Evolutionary conservation across 2,113 vertebrate species (phyloP).

Genomic region (Shinisaurus crocodilurus): DNA sequence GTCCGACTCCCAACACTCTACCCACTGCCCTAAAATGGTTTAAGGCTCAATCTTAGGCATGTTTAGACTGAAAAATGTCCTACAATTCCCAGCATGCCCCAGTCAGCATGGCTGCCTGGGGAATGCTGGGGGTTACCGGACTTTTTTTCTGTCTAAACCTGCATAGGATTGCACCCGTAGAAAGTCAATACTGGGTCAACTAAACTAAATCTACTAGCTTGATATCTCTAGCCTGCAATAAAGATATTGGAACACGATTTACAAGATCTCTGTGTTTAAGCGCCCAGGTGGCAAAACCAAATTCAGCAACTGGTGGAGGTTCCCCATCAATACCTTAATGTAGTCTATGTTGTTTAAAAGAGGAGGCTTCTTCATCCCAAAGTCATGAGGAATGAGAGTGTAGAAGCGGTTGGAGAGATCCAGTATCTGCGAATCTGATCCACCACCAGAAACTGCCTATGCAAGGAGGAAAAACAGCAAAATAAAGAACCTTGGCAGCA

Average conservation of each 20-base stretch:
- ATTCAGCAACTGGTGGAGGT: not conserved
- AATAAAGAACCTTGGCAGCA: not conserved
- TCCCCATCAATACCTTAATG: slow-evolving; percentile 85
- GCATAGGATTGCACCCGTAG: too few relatives aligned
- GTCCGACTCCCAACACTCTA: not conserved
- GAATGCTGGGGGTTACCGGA: too few relatives aligned
- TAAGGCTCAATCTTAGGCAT: too few relatives aligned
- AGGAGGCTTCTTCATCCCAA: slow-evolving; percentile 98
- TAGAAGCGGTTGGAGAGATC: slow-evolving; percentile 98
- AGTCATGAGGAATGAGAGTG: slow-evolving; percentile 97
- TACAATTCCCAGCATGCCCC: too few relatives aligned
- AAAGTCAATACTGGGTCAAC: not conserved
- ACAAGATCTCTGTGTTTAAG: not conserved
- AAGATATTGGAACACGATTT: not conserved
- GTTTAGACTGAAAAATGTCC: too few relatives aligned
- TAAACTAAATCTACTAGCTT: not conserved
- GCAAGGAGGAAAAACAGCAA: not conserved
- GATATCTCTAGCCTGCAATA: not conserved
- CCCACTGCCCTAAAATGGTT: not conserved
- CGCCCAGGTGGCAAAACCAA: not conserved
- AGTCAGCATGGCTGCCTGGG: too few relatives aligned
- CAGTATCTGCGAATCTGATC: slow-evolving; percentile 88
- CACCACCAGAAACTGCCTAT: slow-evolving; percentile 87
- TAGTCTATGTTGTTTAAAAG: slow-evolving; percentile 91
- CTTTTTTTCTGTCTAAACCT: too few relatives aligned